Base-by-base conservation (phyloP, 1,140 invertebrate genomes). In the Hormaphis cornu region DNA sequence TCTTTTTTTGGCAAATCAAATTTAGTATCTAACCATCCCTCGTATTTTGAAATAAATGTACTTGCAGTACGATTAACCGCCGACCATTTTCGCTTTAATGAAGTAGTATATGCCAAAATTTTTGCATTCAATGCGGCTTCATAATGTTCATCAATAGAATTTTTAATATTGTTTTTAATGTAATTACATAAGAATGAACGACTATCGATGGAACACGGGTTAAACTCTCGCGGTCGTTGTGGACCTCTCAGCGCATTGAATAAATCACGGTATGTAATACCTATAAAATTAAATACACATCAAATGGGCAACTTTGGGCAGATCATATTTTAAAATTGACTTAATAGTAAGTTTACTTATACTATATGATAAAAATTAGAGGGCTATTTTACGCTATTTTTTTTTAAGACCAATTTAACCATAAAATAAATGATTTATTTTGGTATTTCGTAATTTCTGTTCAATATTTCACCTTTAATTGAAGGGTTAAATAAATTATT, bases 221-320 rank as follows among this genome's bases (percentile, higher is more conserved):
- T 48, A 12, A 48, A 48, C 1, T 48, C 20, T 24, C 22, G 22
- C 30, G 9, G 9, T 44, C 18, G 42, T 54, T 54, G 26, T 1
- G 18, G n/a, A 54, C 18, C 3, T 33, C 28, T 54, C 28, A 54
- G 30, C 52, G 52, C 28, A 54, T 54, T 54, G 52, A 54, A 54
- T 54, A 33, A 54, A 52, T 52, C 50, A 52, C 50, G 50, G 50
- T 52, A 52, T 52, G 26, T 28, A 53, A 44, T 53, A 53, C 7
- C 28, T 53, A 53, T 53, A 30, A 30, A 53, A 53, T 28, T 28
- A 30, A 53, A 30, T n/a, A 53, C 16, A 44, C 12, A 44, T 44
- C n/a, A 30, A n/a, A 53, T 30, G 50, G 50, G 16, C 42, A 44
- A 44, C 42, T 44, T 44, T 44, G 42, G 14, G 18, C 14, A 53